These are phyloP conservation scores for Scolopax bukidnonensis DNA, from an alignment of 2,797 vertebrate species.

Conservation along the genomic window DNA sequence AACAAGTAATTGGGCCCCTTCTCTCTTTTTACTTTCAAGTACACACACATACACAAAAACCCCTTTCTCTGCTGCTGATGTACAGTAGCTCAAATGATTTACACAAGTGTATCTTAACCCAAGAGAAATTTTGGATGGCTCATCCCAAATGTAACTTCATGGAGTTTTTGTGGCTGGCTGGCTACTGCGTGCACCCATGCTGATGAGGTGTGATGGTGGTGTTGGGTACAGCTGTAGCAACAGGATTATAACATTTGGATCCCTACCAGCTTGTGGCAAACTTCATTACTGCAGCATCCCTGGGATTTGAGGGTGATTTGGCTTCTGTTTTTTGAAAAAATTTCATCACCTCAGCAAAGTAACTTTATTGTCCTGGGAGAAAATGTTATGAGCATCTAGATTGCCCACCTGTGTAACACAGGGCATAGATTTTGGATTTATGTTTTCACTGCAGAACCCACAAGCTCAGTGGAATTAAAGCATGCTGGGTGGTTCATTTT, in stretches of 20 bases:
- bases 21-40: background rate
- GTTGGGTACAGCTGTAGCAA: background rate
- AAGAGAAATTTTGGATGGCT: background rate
- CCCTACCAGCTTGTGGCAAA: background rate
- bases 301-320: background rate
- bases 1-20: background rate
- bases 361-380: background rate
- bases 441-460: background rate
- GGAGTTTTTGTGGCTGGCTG: background rate
- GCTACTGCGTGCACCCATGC: background rate
- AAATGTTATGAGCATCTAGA: background rate
- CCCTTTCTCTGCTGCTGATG: background rate
- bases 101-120: background rate
- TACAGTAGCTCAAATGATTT: background rate
- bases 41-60: background rate
- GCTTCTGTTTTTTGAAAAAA: background rate
- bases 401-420: background rate
- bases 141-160: background rate
- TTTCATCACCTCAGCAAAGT: background rate
- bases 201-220: background rate
- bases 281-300: background rate
- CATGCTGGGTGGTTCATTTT: background rate
- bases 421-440: background rate
- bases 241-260: background rate
- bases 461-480: background rate